A percentile compares a stretch with the other conserved stretches of the same genome.
Conservation (phyloP, 2,888 invertebrate species). For the Leucozona laternaria region DNA sequence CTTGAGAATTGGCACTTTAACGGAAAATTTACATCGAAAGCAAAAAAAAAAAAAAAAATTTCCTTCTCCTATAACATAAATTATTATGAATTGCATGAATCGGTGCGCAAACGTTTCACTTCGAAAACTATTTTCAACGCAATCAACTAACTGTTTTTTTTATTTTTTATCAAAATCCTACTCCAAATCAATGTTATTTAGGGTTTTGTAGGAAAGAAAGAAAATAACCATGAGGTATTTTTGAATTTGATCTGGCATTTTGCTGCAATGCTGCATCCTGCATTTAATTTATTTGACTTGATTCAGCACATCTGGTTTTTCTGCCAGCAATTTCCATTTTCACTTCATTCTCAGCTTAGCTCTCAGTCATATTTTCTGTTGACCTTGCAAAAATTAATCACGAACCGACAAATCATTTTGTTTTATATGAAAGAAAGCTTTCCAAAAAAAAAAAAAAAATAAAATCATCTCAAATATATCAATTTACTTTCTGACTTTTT, state of each 20-base stretch:
- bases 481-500: conserved; percentile 33
- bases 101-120: not conserved
- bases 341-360: conserved; percentile 1
- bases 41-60: too few species aligned
- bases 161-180: not conserved
- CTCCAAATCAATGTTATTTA: not conserved
- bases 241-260: conserved; percentile 11
- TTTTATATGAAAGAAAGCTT: conserved; percentile 24
- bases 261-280: conserved; percentile 2
- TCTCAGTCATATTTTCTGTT: conserved; percentile 30
- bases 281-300: conserved; percentile 28
- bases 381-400: conserved; percentile 63
- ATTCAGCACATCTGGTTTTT: conserved; percentile 37
- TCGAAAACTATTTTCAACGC: too few species aligned
- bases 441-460: not conserved
- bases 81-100: too few species aligned
- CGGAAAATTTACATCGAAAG: too few species aligned
- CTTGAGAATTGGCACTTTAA: too few species aligned
- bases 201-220: not conserved
- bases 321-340: conserved; percentile 1
- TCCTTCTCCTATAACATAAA: too few species aligned
- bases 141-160: too few species aligned
- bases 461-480: conserved; percentile 41
- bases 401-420: conserved; percentile 56
- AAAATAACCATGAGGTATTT: not conserved